Conservation (phyloP, 2,888 invertebrate genomes). For the Caenorhabditis sp. region DNA sequence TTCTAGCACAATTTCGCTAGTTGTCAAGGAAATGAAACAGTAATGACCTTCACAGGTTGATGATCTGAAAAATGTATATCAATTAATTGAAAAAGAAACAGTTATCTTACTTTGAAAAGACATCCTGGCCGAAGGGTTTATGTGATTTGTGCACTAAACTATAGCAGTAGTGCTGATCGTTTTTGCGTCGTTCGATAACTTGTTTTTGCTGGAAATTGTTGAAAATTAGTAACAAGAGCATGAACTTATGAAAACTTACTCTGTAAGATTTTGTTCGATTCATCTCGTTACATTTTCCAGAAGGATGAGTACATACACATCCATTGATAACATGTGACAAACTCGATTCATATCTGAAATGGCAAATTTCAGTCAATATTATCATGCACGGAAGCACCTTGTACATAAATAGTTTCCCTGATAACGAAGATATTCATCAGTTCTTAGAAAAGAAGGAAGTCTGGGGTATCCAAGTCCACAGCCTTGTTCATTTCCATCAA, state of each 20-base stretch:
- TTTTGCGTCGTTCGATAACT: conserved; percentile 59
- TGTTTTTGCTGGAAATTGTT: conserved; percentile 51
- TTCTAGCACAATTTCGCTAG: conserved; percentile 66
- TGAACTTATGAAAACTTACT: no score
- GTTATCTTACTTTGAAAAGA: conserved; percentile 65
- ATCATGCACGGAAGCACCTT: conserved; percentile 22
- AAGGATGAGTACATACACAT: conserved; percentile 68
- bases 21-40: conserved; percentile 68
- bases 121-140: conserved; percentile 63
- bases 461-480: conserved; percentile 68
- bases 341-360: conserved; percentile 62
- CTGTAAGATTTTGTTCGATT: conserved; percentile 61
- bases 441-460: conserved; percentile 66
- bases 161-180: conserved; percentile 67
- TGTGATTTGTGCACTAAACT: conserved; percentile 60
- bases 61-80: conserved; percentile 53
- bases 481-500: conserved; percentile 69
- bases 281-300: conserved; percentile 65
- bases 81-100: not conserved
- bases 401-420: conserved; percentile 66
- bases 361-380: not conserved
- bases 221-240: not conserved
- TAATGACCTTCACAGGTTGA: conserved; percentile 70
- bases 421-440: conserved; percentile 59
- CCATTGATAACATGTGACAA: conserved; percentile 62